Evolutionary conservation across 2,888 invertebrate species (phyloP), one percentile per base, ranked within the genome.

Genomic region (Perdita meconis): DNA sequence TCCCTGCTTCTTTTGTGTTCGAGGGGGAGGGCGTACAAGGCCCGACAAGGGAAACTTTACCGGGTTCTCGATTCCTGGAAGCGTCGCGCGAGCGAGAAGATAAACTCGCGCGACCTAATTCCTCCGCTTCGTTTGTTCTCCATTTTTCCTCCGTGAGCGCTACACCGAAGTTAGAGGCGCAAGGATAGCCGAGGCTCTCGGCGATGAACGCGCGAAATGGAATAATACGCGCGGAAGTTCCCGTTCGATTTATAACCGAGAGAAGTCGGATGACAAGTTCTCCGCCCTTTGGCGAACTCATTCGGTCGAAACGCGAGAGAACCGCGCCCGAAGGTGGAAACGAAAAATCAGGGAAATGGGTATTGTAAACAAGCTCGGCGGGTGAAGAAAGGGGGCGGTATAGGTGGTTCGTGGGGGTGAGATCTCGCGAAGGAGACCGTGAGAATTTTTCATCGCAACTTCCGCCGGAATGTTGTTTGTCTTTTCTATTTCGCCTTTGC

Each of bases 391-490:
- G 47, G 60, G 30, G 19, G n/a, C n/a, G n/a, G n/a, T n/a, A 2
- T 24, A 38, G 77, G 44, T 66, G 69, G 69, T n/a, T n/a, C n/a
- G n/a, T 53, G 30, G 36, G 76, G 75, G 55, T 22, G 16, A 63
- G 76, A 70, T 75, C 60, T 44, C 40, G 42, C 61, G 66, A 67
- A 67, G 38, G 63, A 55, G 70, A 50, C 50, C 78, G 74, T 65
- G 70, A 83, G 80, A 78, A 82, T 83, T 80, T 82, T 83, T 82
- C 82, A 78, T 82, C 63, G 72, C 40, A 67, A 72, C 57, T 59
- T 72, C 30, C 50, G 36, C 26, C 22, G 38, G 34, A 57, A 64
- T 68, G 64, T 65, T 56, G 59, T 61, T 55, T 68, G 78, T 56
- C 72, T 68, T 68, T 67, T 77, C 56, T 71, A 24, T 51, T 57